Evolutionary conservation across 2,888 invertebrate species (phyloP), one percentile per base, ranked within the genome.

Genomic region (Notodonta dromedarius): DNA sequence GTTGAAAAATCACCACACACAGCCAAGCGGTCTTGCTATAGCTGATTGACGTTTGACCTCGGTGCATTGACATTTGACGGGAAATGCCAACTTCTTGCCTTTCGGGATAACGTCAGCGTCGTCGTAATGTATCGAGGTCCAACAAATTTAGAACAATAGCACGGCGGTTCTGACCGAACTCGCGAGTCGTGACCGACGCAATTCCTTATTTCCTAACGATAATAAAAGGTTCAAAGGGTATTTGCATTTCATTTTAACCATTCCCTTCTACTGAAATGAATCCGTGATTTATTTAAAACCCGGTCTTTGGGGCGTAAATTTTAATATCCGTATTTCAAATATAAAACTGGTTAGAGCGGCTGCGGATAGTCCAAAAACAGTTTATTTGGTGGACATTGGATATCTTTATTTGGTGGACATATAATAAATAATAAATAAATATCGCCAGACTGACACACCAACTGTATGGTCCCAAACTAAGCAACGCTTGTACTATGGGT

Each of bases 41-140:
- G 59, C 50, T 62, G 57, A 69, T 66, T 73, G 71, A 66, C 57
- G 61, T 67, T 69, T 54, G 60, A 62, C 62, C 67, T 63, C 54
- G 51, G 35, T 62, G 61, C 65, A 73, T 63, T 74, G 78, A 65
- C 76, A 78, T 79, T 80, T 77, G 63, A 68, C 58, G 63, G 61
- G 58, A 77, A 80, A 84, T 79, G 74, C 67, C 79, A 72, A 72
- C 62, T 66, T 57, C 61, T 69, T 74, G 77, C 82, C 78, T 83
- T 82, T 80, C 56, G 58, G 57, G 60, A 60, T 68, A 69, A 63
- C 61, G 59, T 24, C 2, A 2, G 24, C 24, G 24, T 24, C 24
- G 24, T 24, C 2, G 24, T 69, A 65, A 71, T 63, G 70, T 66
- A 63, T 66, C 66, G 52, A 65, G 70, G 71, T 71, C 57, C 61